These are phyloP conservation scores for Microchirus variegatus DNA, from an alignment of 2,797 vertebrate species.

Conservation along the genomic window DNA sequence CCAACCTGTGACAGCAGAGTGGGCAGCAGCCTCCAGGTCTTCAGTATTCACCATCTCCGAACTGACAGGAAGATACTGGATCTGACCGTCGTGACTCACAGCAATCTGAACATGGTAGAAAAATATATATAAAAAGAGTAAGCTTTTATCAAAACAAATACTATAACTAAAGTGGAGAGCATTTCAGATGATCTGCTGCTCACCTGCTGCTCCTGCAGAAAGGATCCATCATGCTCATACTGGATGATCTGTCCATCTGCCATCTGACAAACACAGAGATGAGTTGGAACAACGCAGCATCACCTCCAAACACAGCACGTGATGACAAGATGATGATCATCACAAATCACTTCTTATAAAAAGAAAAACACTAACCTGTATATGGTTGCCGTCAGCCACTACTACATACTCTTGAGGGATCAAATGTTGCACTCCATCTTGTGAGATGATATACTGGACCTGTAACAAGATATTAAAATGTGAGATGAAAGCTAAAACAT, in stretches of 20 bases:
- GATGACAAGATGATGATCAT: neutral
- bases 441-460: slow-evolving; percentile 98
- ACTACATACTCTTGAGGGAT: slow-evolving; percentile 96
- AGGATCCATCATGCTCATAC: slow-evolving; percentile 89
- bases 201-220: slow-evolving; percentile 93
- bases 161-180: neutral
- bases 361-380: slow-evolving; percentile 85
- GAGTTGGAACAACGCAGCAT: neutral
- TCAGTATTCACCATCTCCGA: slow-evolving; percentile 88
- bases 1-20: slow-evolving; percentile 91
- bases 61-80: slow-evolving; percentile 93
- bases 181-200: slow-evolving; percentile 15
- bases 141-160: neutral
- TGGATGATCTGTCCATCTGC: slow-evolving; percentile 97
- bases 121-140: neutral
- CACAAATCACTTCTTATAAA: neutral
- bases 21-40: slow-evolving; percentile 90
- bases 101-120: slow-evolving; percentile 69
- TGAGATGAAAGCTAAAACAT: neutral
- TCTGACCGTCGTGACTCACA: slow-evolving; percentile 85
- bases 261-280: slow-evolving; percentile 77
- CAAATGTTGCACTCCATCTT: slow-evolving; percentile 93
- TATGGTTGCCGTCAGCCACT: slow-evolving; percentile 94
- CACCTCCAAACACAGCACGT: neutral
- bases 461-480: slow-evolving; percentile 51